Evolutionary conservation across 2,888 invertebrate genomes (phyloP), one percentile per base, ranked within the genome.

Genomic region (Ischnura elegans): DNA sequence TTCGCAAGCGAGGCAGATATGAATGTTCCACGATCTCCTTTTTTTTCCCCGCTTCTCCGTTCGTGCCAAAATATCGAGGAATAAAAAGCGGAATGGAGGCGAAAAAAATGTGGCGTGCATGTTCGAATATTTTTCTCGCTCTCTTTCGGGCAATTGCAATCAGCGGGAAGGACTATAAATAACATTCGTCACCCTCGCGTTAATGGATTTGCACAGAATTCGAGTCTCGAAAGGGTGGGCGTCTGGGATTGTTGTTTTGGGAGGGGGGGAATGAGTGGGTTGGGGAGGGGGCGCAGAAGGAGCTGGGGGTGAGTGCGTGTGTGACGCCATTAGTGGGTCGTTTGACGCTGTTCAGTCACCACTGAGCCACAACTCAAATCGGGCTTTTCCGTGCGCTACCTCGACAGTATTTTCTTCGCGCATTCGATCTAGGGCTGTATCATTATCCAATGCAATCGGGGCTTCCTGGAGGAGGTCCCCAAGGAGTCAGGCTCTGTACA

Each of bases 141-240:
- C 10, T 76, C 66, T 10, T 6, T 1, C 10, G n/a, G 61, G 90
- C 90, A 61, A 90, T 90, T 61, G 90, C 90, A 90, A 90, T 90
- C 90, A 90, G 61, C 90, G 90, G 61, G 61, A 90, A 90, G 61
- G 90, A 90, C 90, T 90, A 61, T 90, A 90, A 90, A 90, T 61
- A 61, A 90, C 90, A 61, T 61, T 90, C 90, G 90, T 90, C 90
- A 90, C 90, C 90, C 66, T 76, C 61, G 43, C 47, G 90, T 29
- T 90, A 90, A 90, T 90, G 90, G 90, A 90, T 90, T 90, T 90
- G 90, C 90, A 90, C 55, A 61, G 90, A 90, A 90, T 90, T 61
- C 61, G 21, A n/a, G n/a, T n/a, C n/a, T n/a, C n/a, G n/a, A n/a
- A n/a, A n/a, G 61, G 90, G 29, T 36, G 29, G 29, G n/a, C 36